Base-by-base conservation (phyloP, 2,797 vertebrate genomes). In the Helostoma temminkii region DNA sequence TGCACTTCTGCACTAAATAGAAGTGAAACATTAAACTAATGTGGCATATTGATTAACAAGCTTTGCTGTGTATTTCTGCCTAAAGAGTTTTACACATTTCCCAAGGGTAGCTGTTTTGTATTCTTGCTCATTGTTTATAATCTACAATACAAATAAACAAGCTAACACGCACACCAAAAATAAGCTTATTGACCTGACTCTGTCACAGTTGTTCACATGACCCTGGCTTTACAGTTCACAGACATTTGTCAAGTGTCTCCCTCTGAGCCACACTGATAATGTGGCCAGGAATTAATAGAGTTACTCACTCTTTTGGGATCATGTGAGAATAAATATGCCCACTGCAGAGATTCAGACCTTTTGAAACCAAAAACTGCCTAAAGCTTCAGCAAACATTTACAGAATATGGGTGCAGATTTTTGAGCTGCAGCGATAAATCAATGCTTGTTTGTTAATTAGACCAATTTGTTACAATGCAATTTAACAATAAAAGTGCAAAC, bases 241-340 rank as follows among this genome's bases (percentile, higher is more conserved):
- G 36, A 9, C 30, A 32, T 49, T 25, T 43, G 10, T 25, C 2
- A 32, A 32, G 3, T n/a, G 5, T 45, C 57, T 54, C 32, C 37
- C 4, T 12, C 1, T 6, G 34, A 28, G 21, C 21, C 12, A 18
- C 2, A 6, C 11, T 37, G 26, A 15, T 26, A 15, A 46, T 36
- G 26, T 49, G 36, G 11, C 26, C 9, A 5, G 6, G 53, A 25
- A 64, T 28, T 32, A 73, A n/a, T 46, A 28, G 24, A 25, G 4
- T n/a, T 5, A 11, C 19, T 49, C 10, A 14, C 3, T 66, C 41
- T 55, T 42, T 42, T 18, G 34, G 25, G 56, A 61, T 55, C 15
- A 48, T 34, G 9, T 48, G 48, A 24, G n/a, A 47, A 60, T 15
- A 46, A 58, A 60, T 42, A 39, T 46, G 25, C 12, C 26, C 16